A percentile compares a stretch with the other conserved stretches of the same genome.
Conservation (phyloP, 2,797 vertebrate species). For the Myotis vivesi region DNA sequence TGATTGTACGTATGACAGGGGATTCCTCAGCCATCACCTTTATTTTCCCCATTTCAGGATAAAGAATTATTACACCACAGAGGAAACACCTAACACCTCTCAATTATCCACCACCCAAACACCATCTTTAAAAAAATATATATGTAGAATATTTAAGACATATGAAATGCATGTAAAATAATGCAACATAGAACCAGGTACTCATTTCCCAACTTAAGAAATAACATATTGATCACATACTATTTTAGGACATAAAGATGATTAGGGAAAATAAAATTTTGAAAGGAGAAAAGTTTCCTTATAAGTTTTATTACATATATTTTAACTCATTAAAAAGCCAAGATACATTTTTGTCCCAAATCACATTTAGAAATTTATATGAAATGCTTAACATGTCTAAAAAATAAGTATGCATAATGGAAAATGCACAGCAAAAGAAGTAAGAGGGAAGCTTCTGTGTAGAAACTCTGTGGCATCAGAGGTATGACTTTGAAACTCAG, state of each 20-base stretch:
- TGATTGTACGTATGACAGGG: neutral
- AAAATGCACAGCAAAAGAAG: constrained; percentile 68
- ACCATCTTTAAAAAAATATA: neutral
- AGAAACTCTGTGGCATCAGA: constrained; percentile 63
- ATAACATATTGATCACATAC: neutral
- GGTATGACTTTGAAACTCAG: constrained; percentile 77
- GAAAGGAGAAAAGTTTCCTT: neutral
- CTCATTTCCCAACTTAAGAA: neutral
- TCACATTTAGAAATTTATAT: constrained; percentile 9
- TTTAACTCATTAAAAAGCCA: constrained; percentile 33
- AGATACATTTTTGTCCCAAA: neutral
- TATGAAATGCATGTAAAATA: neutral
- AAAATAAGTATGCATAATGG: constrained; percentile 24
- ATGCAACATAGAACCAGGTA: neutral
- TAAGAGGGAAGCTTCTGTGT: constrained; percentile 65
- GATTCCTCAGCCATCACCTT: constrained; percentile 30
- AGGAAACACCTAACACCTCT: neutral
- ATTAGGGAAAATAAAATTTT: neutral
- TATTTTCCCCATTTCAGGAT: neutral
- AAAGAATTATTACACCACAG: neutral
- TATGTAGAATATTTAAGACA: neutral
- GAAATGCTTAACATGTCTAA: neutral
- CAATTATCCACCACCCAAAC: neutral
- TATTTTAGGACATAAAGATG: neutral
- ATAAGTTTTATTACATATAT: neutral